A percentile compares a stretch with the other conserved stretches of the same genome.
These are phyloP conservation scores for Pyxicephalus adspersus DNA, from an alignment of 2,113 vertebrate species.

Conservation along the genomic window DNA sequence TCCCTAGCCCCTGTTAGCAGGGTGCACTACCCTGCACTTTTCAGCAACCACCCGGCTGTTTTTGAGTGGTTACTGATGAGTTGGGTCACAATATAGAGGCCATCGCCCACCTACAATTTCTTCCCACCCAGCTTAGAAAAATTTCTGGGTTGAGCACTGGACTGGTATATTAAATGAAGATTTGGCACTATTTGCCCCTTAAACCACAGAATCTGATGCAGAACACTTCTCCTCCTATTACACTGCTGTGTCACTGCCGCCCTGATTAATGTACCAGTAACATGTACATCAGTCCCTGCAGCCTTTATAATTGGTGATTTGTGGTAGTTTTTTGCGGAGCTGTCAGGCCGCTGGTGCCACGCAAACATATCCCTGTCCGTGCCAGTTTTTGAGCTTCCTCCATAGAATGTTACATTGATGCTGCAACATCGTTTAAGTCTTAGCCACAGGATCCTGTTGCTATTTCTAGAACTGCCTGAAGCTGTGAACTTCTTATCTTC, in stretches of 20 bases:
- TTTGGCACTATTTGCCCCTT: too few species aligned
- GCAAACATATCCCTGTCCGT: not conserved
- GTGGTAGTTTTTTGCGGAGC: not conserved
- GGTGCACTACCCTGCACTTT: too few species aligned
- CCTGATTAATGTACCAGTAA: not conserved
- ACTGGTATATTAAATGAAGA: too few species aligned
- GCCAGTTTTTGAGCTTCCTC: not conserved
- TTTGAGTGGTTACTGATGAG: too few species aligned
- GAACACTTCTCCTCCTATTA: too few species aligned
- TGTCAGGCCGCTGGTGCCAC: not conserved
- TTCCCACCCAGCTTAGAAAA: too few species aligned
- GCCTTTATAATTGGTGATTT: not conserved
- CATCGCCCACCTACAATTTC: too few species aligned
- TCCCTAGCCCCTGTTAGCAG: too few species aligned
- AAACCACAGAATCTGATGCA: too few species aligned
- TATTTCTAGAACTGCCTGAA: conserved; percentile 9
- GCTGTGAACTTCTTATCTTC: not conserved
- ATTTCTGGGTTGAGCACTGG: too few species aligned
- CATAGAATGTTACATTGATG: not conserved
- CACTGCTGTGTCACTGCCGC: conserved; percentile 3
- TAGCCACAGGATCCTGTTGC: not conserved
- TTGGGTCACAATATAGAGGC: too few species aligned
- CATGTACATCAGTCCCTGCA: not conserved
- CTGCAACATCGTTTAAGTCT: not conserved
- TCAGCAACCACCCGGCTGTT: too few species aligned